phyloP scores from a whole-genome alignment of 1,140 invertebrate species.

The Acromyrmex heyeri region DNA sequence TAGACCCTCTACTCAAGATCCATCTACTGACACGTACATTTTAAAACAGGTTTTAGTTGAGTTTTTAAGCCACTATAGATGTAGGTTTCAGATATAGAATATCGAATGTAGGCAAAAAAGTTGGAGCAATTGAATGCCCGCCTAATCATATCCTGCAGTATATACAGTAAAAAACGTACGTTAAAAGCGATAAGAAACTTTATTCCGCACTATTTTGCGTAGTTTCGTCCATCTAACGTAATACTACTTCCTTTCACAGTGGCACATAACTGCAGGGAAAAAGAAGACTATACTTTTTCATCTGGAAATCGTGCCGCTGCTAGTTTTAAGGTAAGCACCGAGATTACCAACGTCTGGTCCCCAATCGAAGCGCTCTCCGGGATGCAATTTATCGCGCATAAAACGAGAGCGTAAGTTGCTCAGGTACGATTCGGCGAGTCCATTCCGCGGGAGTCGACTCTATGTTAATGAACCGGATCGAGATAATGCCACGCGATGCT shows the following conservation, averaged over 20 bases:
- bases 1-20: not conserved
- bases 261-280: not conserved
- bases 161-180: constrained; percentile 11
- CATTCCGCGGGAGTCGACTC: constrained; percentile 68
- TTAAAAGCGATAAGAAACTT: constrained; percentile 28
- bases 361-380: constrained; percentile 60
- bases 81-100: not conserved
- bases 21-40: too few relatives aligned
- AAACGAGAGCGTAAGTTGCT: constrained; percentile 69
- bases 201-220: constrained; percentile 9
- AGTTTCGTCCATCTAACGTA: constrained; percentile 6
- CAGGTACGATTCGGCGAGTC: constrained; percentile 71
- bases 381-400: constrained; percentile 72
- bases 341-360: constrained; percentile 60
- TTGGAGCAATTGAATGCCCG: not conserved
- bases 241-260: not conserved
- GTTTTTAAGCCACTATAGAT: not conserved
- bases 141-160: not conserved
- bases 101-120: not conserved
- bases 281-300: constrained; percentile 39
- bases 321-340: constrained; percentile 43
- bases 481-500: constrained; percentile 72
- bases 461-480: constrained; percentile 77
- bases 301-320: constrained; percentile 44
- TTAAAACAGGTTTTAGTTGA: not conserved